Evolutionary conservation across 2,113 vertebrate species (phyloP).

Genomic region (Pluvialis apricaria): DNA sequence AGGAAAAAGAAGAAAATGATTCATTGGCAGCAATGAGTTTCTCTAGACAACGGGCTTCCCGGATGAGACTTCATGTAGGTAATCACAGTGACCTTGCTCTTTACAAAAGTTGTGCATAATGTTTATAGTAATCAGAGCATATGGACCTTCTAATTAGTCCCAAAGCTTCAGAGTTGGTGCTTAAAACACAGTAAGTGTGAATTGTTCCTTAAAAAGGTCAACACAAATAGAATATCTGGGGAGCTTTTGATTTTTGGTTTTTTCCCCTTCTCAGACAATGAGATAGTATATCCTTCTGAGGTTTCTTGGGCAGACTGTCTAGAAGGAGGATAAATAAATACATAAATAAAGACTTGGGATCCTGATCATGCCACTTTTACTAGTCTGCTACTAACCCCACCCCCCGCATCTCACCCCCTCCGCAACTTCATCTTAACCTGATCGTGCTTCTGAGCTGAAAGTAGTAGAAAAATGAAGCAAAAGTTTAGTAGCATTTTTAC

Average conservation of each 20-base stretch:
- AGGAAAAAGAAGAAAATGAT: neutral
- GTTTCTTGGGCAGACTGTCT: neutral
- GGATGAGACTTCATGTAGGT: neutral
- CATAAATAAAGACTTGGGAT: neutral
- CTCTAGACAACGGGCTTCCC: neutral
- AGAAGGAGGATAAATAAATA: neutral
- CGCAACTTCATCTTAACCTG: neutral
- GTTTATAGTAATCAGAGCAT: constrained; percentile 11
- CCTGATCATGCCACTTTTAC: neutral
- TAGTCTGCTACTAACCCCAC: neutral
- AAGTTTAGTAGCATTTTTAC: neutral
- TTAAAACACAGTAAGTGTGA: neutral
- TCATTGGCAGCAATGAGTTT: neutral
- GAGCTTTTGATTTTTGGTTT: neutral
- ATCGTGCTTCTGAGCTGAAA: neutral
- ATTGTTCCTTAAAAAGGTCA: constrained; percentile 24
- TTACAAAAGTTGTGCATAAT: neutral
- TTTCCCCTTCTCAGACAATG: neutral
- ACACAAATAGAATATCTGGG: neutral
- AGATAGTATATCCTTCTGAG: neutral
- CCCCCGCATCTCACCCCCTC: neutral
- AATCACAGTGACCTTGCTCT: neutral
- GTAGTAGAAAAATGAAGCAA: neutral
- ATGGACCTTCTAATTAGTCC: constrained; percentile 36
- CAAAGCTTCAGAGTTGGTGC: neutral